Evolutionary conservation across 2,888 invertebrate species (phyloP).

Genomic region (Charanyca ferruginea): DNA sequence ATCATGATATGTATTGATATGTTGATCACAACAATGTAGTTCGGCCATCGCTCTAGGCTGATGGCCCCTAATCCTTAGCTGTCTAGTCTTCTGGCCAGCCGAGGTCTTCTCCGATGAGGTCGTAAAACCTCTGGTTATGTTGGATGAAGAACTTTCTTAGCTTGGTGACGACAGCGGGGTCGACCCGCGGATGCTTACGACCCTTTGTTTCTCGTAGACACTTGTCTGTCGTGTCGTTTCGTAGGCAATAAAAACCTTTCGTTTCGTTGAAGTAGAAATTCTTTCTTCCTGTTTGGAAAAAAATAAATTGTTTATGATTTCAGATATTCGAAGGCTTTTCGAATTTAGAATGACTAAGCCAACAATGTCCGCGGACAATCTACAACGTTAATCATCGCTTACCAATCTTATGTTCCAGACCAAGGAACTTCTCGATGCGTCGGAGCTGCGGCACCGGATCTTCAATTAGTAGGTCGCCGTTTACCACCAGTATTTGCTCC

Average conservation of each 20-base stretch:
- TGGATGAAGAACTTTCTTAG: constrained; percentile 96
- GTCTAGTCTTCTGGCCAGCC: constrained; percentile 97
- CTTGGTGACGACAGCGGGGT: constrained; percentile 94
- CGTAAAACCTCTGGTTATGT: constrained; percentile 97
- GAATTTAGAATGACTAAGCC: too few relatives aligned
- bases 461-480: constrained; percentile 97
- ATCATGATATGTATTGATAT: constrained; percentile 77
- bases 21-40: constrained; percentile 81
- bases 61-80: constrained; percentile 34
- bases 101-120: constrained; percentile 97
- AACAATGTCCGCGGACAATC: not conserved
- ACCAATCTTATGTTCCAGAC: constrained; percentile 92
- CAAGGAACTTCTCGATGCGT: constrained; percentile 96
- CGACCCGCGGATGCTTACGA: constrained; percentile 96
- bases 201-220: constrained; percentile 96
- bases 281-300: constrained; percentile 91
- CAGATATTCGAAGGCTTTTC: too few relatives aligned
- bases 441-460: constrained; percentile 97
- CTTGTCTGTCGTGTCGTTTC: constrained; percentile 96
- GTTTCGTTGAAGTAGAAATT: constrained; percentile 99
- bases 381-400: constrained; percentile 53
- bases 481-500: constrained; percentile 98
- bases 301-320: constrained; percentile 14
- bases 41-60: constrained; percentile 33
- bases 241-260: constrained; percentile 98